These are phyloP conservation scores for Choloepus didactylus DNA, from an alignment of 2,797 vertebrate genomes.

Conservation along the genomic window DNA sequence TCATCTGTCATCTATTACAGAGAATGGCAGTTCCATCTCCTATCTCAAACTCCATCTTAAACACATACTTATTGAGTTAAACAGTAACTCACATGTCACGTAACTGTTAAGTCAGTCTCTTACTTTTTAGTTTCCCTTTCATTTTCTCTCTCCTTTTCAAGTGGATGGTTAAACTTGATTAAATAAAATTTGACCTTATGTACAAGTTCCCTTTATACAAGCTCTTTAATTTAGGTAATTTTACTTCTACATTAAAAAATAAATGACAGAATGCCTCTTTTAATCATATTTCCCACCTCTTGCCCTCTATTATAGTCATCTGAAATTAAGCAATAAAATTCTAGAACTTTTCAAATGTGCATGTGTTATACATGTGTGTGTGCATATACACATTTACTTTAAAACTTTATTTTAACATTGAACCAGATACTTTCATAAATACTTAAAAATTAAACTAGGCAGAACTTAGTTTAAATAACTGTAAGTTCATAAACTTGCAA, in stretches of 20 bases:
- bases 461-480: slow-evolving; percentile 82
- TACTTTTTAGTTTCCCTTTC: neutral
- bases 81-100: neutral
- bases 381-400: neutral
- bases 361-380: neutral
- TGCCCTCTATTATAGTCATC: slow-evolving; percentile 25
- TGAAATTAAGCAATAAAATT: slow-evolving; percentile 78
- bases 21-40: neutral
- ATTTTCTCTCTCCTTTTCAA: neutral
- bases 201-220: neutral
- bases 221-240: neutral
- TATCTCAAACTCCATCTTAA: neutral
- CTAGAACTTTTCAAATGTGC: slow-evolving; percentile 67
- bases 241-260: neutral
- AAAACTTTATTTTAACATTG: neutral
- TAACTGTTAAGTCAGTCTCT: neutral
- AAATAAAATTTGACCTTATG: neutral
- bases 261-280: neutral
- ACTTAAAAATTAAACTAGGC: slow-evolving; percentile 67
- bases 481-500: slow-evolving; percentile 85
- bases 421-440: slow-evolving; percentile 56
- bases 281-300: neutral
- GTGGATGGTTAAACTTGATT: neutral
- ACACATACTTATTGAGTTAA: neutral
- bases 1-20: too few species aligned